Base-by-base conservation (phyloP, 2,888 invertebrate genomes). In the Rotaria macrura region DNA sequence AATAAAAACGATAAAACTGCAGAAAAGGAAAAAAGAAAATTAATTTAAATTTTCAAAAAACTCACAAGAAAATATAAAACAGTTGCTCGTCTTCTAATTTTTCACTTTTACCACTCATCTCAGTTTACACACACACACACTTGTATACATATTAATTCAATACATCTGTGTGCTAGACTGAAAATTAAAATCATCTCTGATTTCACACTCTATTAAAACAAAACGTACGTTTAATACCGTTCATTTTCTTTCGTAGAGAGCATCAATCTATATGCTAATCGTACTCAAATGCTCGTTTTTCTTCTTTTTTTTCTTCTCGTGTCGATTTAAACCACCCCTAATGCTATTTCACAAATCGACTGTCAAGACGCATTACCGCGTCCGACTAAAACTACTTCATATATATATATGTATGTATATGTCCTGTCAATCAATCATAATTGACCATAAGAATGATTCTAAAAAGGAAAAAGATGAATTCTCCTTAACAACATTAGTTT, bases 361-460 rank as follows among this genome's bases (percentile, higher is more conserved):
- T 79, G 43, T 43, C 79, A 65, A 65, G 17, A 65, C 20, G 65
- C 65, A 65, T 65, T 65, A 65, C 34, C 34, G 7, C 34, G 65
- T 65, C 34, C 17, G 65, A 65, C 65, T 65, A 65, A 20, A 20
- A 65, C 52, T 23, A 52, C 52, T 23, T 23, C 5, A 52, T 52
- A 52, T n/a, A n/a, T n/a, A n/a, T n/a, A n/a, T n/a, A n/a, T n/a
- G n/a, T 47, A 14, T 47, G 9, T 47, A 47, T 52, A 23, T 52
- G 65, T 65, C 65, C 65, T 79, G 79, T 79, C 79, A 79, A 79
- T 79, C 79, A 79, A 43, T 79, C 43, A 40, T 79, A 79, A 79
- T 79, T 79, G 79, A 5, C 9, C 43, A 43, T 79, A 79, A 43
- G 9, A 20, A 34, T 17, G 65, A 38, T 34, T 65, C 34, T 2